These are phyloP conservation scores for Drosophila kikkawai DNA, from an alignment of 1,140 invertebrate species.

Conservation along the genomic window DNA sequence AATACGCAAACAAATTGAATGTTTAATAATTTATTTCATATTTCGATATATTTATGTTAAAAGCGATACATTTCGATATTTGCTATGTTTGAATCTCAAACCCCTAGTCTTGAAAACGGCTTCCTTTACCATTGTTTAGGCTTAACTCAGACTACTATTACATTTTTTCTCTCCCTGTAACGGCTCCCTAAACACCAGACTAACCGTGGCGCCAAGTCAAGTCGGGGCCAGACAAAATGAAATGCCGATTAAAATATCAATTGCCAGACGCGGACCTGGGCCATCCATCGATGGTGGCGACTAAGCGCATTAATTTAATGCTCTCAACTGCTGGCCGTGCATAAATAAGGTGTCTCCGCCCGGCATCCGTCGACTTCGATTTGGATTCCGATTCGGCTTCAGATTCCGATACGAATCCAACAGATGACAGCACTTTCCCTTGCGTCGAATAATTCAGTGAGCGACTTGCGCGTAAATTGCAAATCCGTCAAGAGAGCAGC, in stretches of 20 bases:
- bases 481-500: constrained; percentile 39
- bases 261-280: constrained; percentile 44
- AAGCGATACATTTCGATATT: no score
- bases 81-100: no score
- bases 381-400: constrained; percentile 12
- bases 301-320: constrained; percentile 80
- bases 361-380: constrained; percentile 25
- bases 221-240: constrained; percentile 65
- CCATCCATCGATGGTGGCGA: constrained; percentile 45
- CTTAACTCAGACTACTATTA: neutral
- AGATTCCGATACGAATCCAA: constrained; percentile 30
- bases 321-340: constrained; percentile 66
- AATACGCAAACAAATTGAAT: no score
- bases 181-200: constrained; percentile 65
- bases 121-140: no score
- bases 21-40: no score
- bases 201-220: constrained; percentile 55
- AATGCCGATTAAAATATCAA: constrained; percentile 81
- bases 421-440: constrained; percentile 59
- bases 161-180: constrained; percentile 19
- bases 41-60: no score
- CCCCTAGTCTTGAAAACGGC: neutral
- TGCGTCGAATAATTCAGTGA: constrained; percentile 59
- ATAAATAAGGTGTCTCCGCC: constrained; percentile 42
- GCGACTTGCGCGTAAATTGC: constrained; percentile 56